Evolutionary conservation across 2,113 vertebrate species (phyloP).

Genomic region (Nesogale talazaci): DNA sequence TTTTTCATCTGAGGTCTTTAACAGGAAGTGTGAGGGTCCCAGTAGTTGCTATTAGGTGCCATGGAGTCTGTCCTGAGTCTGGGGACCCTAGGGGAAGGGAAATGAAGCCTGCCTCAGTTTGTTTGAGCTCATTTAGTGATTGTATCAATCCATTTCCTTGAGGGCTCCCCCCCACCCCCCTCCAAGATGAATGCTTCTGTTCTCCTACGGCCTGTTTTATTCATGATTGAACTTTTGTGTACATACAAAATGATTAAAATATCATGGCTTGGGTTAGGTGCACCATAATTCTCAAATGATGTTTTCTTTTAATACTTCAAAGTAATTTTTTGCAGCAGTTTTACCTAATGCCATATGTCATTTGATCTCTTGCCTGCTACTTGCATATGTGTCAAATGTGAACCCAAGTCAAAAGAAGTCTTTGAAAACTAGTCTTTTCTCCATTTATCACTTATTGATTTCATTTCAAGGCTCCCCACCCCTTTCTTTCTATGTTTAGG

Average conservation of each 20-base stretch:
- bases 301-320: neutral
- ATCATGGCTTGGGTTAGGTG: neutral
- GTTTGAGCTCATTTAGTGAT: neutral
- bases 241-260: neutral
- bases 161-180: too few species aligned
- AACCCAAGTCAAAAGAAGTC: neutral
- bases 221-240: neutral
- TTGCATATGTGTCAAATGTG: neutral
- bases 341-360: neutral
- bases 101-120: neutral
- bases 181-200: neutral
- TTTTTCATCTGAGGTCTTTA: conserved; percentile 71
- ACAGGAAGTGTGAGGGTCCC: too few species aligned
- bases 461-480: neutral
- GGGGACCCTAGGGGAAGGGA: neutral
- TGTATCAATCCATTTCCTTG: neutral
- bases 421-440: neutral
- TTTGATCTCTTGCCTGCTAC: neutral
- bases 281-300: neutral
- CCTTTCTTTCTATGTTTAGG: neutral
- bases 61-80: neutral
- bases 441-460: neutral
- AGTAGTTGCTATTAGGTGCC: neutral
- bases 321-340: neutral
- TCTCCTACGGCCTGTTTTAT: neutral